Conservation (phyloP, 2,113 vertebrate genomes). For the Lutjanus erythropterus region DNA sequence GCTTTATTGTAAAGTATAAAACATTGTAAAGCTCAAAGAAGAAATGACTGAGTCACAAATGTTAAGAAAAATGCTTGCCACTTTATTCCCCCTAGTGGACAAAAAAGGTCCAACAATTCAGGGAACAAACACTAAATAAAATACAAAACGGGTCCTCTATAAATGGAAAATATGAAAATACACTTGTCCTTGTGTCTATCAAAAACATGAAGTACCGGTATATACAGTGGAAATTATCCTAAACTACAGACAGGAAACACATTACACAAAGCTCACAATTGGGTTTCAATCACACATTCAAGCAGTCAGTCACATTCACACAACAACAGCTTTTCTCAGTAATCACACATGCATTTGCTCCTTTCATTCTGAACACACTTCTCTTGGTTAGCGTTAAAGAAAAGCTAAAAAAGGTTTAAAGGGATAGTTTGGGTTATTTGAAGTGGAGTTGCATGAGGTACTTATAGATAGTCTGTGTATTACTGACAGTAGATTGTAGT, state of each 20-base stretch:
- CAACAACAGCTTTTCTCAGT: conserved; percentile 8
- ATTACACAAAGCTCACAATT: conserved; percentile 71
- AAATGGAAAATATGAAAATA: conserved; percentile 90
- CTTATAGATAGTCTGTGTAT: no score
- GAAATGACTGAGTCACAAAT: conserved; percentile 37
- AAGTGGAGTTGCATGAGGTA: no score
- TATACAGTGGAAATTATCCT: conserved; percentile 82
- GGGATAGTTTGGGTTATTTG: no score
- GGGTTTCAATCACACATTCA: conserved; percentile 69
- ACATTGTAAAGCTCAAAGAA: neutral
- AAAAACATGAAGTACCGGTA: conserved; percentile 84
- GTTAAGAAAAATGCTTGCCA: conserved; percentile 76
- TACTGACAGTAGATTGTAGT: no score
- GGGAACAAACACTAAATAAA: conserved; percentile 83
- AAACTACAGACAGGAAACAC: conserved; percentile 73
- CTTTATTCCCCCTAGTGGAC: conserved; percentile 87
- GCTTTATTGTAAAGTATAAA: no score
- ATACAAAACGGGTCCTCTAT: conserved; percentile 85
- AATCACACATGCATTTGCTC: conserved; percentile 38
- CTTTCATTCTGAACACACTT: conserved; percentile 37
- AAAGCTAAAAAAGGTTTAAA: conserved; percentile 45
- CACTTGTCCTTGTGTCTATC: conserved; percentile 85
- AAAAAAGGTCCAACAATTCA: conserved; percentile 79
- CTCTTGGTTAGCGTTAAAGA: conserved; percentile 61
- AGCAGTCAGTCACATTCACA: conserved; percentile 53